phyloP scores from a whole-genome alignment of 92 coral and sea anemone genomes.

The Palythoa heliodiscus region DNA sequence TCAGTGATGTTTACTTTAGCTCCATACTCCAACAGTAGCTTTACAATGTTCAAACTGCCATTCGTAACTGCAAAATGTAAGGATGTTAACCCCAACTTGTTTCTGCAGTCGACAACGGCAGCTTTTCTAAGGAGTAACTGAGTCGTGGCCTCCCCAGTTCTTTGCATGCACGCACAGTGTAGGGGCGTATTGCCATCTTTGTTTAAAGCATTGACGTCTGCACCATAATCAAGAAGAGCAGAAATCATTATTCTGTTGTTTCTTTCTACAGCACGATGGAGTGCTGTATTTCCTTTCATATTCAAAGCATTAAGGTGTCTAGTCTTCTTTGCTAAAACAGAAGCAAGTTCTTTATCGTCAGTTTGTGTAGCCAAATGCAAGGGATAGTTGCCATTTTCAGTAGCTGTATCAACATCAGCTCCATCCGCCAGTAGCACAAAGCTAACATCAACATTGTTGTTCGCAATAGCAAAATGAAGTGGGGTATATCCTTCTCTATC shows the following conservation, averaged over 20 bases:
- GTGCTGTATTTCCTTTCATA: not conserved
- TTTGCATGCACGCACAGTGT: not conserved
- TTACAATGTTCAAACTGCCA: too few relatives aligned
- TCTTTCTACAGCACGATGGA: not conserved
- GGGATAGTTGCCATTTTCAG: not conserved
- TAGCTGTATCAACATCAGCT: not conserved
- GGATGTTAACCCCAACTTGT: too few relatives aligned
- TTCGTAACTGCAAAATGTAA: too few relatives aligned
- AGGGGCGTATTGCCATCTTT: conserved; percentile 8
- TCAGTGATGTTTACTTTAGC: too few relatives aligned
- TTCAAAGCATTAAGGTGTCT: not conserved
- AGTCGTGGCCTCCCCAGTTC: too few relatives aligned
- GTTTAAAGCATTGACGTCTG: not conserved
- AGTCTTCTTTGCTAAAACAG: not conserved
- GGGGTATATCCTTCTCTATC: conserved; percentile 2
- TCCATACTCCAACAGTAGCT: too few relatives aligned
- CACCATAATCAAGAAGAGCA: not conserved
- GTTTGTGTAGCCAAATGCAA: conserved; percentile 1
- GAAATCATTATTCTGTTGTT: not conserved
- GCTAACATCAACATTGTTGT: not conserved
- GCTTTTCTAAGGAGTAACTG: too few relatives aligned
- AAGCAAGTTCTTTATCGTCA: not conserved
- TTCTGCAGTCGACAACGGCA: too few relatives aligned
- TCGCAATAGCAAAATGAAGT: not conserved
- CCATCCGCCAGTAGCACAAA: not conserved